Evolutionary conservation across 2,113 vertebrate genomes (phyloP).

Genomic region (Daubentonia madagascariensis): DNA sequence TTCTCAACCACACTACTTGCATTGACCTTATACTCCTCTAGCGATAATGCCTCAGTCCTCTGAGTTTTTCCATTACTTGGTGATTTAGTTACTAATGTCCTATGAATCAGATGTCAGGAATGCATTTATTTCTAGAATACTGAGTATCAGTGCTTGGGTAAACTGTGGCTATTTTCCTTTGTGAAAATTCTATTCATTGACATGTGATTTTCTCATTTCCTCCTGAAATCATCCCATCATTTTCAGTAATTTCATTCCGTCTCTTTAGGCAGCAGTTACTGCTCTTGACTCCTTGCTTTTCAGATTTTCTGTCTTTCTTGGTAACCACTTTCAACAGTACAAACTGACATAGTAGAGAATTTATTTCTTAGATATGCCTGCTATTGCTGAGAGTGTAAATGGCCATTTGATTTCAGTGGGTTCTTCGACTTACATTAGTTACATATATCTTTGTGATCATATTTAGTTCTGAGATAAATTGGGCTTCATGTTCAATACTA

Average conservation of each 20-base stretch:
- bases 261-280: slow-evolving; percentile 58
- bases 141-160: slow-evolving; percentile 43
- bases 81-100: slow-evolving; percentile 68
- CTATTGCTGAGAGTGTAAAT: slow-evolving; percentile 52
- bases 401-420: slow-evolving; percentile 45
- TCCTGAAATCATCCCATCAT: slow-evolving; percentile 65
- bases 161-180: slow-evolving; percentile 59
- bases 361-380: slow-evolving; percentile 31
- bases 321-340: slow-evolving; percentile 40
- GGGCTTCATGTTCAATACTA: slow-evolving; percentile 36
- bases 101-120: slow-evolving; percentile 53
- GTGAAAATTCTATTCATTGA: slow-evolving; percentile 65
- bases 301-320: slow-evolving; percentile 51
- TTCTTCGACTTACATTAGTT: slow-evolving; percentile 42
- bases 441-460: slow-evolving; percentile 32
- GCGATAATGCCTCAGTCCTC: not conserved
- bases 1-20: not conserved
- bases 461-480: slow-evolving; percentile 50
- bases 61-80: slow-evolving; percentile 55
- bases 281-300: slow-evolving; percentile 58
- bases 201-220: slow-evolving; percentile 68
- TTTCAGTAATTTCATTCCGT: slow-evolving; percentile 65
- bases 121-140: slow-evolving; percentile 59
- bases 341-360: slow-evolving; percentile 9
- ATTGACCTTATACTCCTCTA: slow-evolving; percentile 1